Base-by-base conservation (phyloP, 2,888 invertebrate genomes). In the Tinea pellionella region DNA sequence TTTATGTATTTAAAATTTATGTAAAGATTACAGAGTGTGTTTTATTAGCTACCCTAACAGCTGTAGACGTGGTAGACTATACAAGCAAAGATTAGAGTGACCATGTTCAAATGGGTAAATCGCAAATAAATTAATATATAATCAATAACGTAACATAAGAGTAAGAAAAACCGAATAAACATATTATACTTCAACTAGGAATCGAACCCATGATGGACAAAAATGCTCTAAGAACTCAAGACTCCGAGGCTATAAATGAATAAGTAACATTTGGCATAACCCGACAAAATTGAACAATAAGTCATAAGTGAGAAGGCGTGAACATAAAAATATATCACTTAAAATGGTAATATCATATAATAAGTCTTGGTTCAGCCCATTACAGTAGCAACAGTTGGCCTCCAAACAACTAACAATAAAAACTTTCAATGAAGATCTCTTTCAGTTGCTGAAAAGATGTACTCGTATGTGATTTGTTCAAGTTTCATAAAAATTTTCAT, bases 301-400 rank as follows among this genome's bases (percentile, higher is more conserved):
- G 8, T 55, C 24, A 55, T 19, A n/a, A 7, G 11, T 12, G n/a
- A 6, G 18, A 47, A 19, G 55, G 55, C 29, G 55, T 24, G 47
- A 19, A 19, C 55, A 24, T 12, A 11, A 24, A 55, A 55, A 55
- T 55, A 24, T 19, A 15, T 55, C 55, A 55, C 55, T 55, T 55
- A 19, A 47, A 55, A 55, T 55, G 55, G 19, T 55, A 55, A 55
- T 55, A 55, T 15, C 13, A 55, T 55, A 16, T 2, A 55, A 55
- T 55, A 55, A 18, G 55, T 55, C 18, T 18, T 53, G 16, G 8
- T 16, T 7, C 16, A 16, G 16, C 11, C 55, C 19, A 19, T 55
- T 55, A 47, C 13, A 18, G 12, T 15, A n/a, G 55, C 55, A 55
- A 55, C 55, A 55, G 29, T 19, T 55, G 55, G 29, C 18, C 24